A percentile compares a stretch with the other conserved stretches of the same genome.
Conservation (phyloP, 2,888 invertebrate genomes). For the Acanthosoma haemorrhoidale region DNA sequence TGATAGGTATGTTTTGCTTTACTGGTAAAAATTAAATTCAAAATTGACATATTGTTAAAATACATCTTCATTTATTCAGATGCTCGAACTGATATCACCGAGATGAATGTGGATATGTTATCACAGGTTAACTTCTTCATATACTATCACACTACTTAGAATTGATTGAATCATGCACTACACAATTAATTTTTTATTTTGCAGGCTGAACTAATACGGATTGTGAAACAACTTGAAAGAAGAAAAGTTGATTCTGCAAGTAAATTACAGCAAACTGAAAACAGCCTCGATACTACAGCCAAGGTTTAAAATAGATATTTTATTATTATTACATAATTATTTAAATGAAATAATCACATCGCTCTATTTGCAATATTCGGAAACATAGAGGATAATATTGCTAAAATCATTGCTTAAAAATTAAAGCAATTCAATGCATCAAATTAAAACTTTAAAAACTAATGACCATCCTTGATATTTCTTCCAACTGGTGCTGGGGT, state of each 20-base stretch:
- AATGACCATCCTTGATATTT: too few relatives aligned
- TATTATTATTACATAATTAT: neutral
- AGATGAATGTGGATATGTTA: constrained; percentile 39
- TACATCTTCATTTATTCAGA: constrained; percentile 36
- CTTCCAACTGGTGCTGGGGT: too few relatives aligned
- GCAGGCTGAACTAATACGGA: constrained; percentile 41
- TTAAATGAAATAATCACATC: neutral
- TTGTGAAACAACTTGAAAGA: constrained; percentile 42
- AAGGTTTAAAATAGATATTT: constrained; percentile 9
- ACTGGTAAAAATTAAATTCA: neutral
- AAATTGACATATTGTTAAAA: neutral
- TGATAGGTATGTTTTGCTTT: constrained; percentile 37
- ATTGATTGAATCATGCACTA: too few relatives aligned
- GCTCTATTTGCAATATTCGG: neutral
- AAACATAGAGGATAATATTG: neutral
- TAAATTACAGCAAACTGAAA: constrained; percentile 40
- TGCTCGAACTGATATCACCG: constrained; percentile 40
- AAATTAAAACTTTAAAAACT: too few relatives aligned
- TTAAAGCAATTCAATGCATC: too few relatives aligned
- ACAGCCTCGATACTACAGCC: constrained; percentile 40
- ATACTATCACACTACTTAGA: too few relatives aligned
- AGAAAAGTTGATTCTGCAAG: constrained; percentile 41
- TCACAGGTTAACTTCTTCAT: constrained; percentile 36
- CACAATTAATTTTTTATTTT: constrained; percentile 28
- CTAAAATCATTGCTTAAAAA: too few relatives aligned